Conservation (phyloP, 1,140 invertebrate genomes). For the Formica exsecta region DNA sequence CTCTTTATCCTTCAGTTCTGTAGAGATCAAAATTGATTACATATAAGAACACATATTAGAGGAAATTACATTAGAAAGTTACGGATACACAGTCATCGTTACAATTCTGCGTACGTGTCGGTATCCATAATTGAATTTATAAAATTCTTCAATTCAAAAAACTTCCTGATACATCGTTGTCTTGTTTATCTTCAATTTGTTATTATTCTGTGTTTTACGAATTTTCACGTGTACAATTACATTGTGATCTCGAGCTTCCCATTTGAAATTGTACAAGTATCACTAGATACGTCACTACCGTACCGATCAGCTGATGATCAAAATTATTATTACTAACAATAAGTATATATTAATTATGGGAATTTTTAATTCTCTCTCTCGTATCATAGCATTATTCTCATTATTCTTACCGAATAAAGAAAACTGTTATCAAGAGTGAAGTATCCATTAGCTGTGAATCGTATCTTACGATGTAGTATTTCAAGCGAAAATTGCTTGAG, state of each 20-base stretch:
- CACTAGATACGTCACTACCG: constrained; percentile 83
- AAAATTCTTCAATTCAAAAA: neutral
- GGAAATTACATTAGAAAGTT: constrained; percentile 17
- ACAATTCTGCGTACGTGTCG: too few species aligned
- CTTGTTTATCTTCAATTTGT: neutral
- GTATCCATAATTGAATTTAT: neutral
- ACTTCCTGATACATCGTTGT: neutral
- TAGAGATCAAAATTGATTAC: neutral
- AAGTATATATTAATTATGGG: neutral
- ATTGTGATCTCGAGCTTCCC: neutral
- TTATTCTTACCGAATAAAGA: constrained; percentile 83
- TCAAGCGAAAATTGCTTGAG: constrained; percentile 86
- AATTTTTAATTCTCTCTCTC: neutral
- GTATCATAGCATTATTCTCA: neutral
- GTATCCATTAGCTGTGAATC: constrained; percentile 84
- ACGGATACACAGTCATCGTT: neutral
- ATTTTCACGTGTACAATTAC: constrained; percentile 33
- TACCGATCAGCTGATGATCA: constrained; percentile 80
- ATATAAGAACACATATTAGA: neutral
- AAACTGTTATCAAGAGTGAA: constrained; percentile 84
- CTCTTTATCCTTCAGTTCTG: neutral
- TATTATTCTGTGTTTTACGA: neutral
- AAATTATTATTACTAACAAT: constrained; percentile 3
- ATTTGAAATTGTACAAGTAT: constrained; percentile 83
- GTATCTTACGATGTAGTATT: constrained; percentile 83